These are phyloP conservation scores for Galerucella calmariensis DNA, from an alignment of 2,888 invertebrate genomes.

Conservation along the genomic window DNA sequence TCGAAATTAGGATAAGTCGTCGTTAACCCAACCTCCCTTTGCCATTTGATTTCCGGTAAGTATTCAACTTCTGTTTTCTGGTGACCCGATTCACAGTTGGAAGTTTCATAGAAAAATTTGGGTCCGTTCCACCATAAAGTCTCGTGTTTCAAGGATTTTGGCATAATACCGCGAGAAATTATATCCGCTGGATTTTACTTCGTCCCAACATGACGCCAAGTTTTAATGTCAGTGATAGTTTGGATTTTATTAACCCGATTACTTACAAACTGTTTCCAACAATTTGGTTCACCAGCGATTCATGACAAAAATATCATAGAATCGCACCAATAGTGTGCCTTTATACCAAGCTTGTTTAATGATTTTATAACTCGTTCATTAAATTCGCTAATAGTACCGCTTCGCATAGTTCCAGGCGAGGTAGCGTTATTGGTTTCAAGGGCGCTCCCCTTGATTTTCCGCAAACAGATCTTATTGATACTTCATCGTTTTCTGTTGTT, in stretches of 20 bases:
- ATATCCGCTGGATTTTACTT: neutral
- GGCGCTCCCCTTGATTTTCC: slow-evolving; percentile 35
- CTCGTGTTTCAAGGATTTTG: neutral
- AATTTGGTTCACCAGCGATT: slow-evolving; percentile 29
- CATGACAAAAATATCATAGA: slow-evolving; percentile 43
- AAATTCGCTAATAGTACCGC: slow-evolving; percentile 16
- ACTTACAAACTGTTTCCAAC: slow-evolving; percentile 40
- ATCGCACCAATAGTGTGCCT: slow-evolving; percentile 41
- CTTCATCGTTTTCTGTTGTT: neutral
- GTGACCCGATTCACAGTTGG: neutral
- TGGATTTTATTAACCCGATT: slow-evolving; percentile 44
- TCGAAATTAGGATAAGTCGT: neutral
- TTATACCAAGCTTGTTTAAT: slow-evolving; percentile 10
- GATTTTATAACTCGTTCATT: neutral
- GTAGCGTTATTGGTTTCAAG: slow-evolving; percentile 30
- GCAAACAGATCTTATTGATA: slow-evolving; percentile 25
- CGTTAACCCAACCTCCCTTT: neutral
- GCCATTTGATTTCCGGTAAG: neutral
- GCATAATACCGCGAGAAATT: slow-evolving; percentile 28
- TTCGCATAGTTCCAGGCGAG: neutral
- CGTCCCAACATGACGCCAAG: slow-evolving; percentile 37
- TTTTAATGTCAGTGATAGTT: slow-evolving; percentile 15
- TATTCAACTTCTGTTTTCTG: neutral
- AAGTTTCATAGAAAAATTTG: neutral
- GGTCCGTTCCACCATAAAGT: slow-evolving; percentile 14